Conservation (phyloP, 2,113 vertebrate genomes). For the Daubentonia madagascariensis region DNA sequence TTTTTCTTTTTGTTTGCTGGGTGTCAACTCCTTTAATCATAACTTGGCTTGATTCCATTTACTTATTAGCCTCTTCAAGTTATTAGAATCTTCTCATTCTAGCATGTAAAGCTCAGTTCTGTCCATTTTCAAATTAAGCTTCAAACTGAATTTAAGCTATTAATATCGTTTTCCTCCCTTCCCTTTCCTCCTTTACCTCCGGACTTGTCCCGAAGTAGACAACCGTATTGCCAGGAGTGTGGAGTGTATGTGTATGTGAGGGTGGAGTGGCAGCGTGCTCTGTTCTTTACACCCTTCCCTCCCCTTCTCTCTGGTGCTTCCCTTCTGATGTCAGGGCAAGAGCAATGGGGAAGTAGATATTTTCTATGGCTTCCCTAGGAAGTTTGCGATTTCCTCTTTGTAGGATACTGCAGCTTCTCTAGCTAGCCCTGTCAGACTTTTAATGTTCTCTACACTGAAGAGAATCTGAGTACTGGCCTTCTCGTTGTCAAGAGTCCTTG, state of each 20-base stretch:
- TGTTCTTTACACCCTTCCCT: neutral
- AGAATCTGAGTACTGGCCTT: neutral
- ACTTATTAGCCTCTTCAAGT: neutral
- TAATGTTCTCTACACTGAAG: neutral
- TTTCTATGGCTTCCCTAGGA: neutral
- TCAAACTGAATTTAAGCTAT: neutral
- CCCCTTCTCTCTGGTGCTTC: neutral
- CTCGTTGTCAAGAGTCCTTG: neutral
- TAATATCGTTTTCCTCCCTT: neutral
- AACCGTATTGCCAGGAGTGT: neutral
- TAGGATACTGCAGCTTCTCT: neutral
- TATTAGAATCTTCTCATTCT: constrained; percentile 32
- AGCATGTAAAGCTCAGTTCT: neutral
- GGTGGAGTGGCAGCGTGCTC: neutral
- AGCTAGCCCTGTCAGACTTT: neutral
- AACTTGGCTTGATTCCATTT: neutral
- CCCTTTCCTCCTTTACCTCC: neutral
- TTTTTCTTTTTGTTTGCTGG: neutral
- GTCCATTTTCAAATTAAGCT: neutral
- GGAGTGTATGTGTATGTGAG: neutral
- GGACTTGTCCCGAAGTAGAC: neutral
- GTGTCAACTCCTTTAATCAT: neutral
- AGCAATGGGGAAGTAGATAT: neutral
- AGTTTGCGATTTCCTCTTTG: neutral
- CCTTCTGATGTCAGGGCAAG: neutral